Conservation (phyloP, 1,140 invertebrate species). For the Odontomachus brunneus region DNA sequence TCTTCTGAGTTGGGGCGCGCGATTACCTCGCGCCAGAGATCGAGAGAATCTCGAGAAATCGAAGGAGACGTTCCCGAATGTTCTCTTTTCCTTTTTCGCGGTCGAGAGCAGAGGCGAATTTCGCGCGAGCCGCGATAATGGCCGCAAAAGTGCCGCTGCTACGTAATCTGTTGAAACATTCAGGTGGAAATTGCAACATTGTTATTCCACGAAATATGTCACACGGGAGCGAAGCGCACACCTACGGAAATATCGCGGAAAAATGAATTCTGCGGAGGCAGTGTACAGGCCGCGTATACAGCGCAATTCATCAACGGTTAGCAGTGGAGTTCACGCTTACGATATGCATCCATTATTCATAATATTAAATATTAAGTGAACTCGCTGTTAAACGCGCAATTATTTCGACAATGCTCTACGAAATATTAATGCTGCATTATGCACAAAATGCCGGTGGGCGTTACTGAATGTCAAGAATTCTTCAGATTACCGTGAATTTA, state of each 20-base stretch:
- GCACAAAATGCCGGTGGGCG: neutral
- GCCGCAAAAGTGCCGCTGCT: neutral
- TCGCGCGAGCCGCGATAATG: neutral
- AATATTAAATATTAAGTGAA: constrained; percentile 25
- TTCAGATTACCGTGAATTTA: constrained; percentile 1
- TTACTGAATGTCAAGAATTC: neutral
- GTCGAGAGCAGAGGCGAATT: too few species aligned
- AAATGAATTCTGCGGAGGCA: constrained; percentile 34
- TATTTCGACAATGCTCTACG: neutral
- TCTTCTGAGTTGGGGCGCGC: too few species aligned
- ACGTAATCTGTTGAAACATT: constrained; percentile 5
- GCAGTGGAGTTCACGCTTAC: constrained; percentile 24
- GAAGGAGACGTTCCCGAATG: too few species aligned
- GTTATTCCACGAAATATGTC: neutral
- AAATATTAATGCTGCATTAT: constrained; percentile 30
- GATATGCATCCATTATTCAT: constrained; percentile 43
- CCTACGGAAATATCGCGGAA: constrained; percentile 30
- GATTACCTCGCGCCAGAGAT: too few species aligned
- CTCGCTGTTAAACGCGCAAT: constrained; percentile 10
- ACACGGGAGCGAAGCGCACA: constrained; percentile 12
- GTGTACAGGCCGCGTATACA: constrained; percentile 3
- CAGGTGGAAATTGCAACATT: constrained; percentile 8
- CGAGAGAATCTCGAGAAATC: too few species aligned
- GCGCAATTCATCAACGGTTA: constrained; percentile 46
- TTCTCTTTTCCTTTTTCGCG: too few species aligned